Conservation (phyloP, 2,113 vertebrate genomes). For the Colossoma macropomum region DNA sequence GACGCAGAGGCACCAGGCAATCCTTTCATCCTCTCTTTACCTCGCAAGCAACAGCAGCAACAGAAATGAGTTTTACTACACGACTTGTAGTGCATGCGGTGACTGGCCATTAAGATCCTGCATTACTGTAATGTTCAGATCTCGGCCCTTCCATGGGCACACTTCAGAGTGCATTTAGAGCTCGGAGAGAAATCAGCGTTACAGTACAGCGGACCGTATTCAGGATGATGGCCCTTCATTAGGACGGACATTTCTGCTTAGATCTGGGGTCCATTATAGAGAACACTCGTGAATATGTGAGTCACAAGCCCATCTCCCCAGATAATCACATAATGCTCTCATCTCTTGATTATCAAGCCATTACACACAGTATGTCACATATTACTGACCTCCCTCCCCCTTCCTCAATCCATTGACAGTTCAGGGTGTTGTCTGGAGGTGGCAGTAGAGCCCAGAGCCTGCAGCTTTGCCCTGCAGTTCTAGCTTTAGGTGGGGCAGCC, state of each 20-base stretch:
- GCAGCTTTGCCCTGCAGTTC: background rate
- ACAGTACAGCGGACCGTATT: background rate
- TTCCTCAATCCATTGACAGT: background rate
- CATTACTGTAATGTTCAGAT: slow-evolving; percentile 11
- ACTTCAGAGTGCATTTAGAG: slow-evolving; percentile 24
- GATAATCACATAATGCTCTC: slow-evolving; percentile 37
- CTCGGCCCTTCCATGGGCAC: background rate
- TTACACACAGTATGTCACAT: slow-evolving; percentile 15
- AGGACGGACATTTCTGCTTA: slow-evolving; percentile 19
- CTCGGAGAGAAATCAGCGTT: slow-evolving; percentile 4
- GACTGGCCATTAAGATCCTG: slow-evolving; percentile 10
- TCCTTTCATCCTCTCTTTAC: background rate
- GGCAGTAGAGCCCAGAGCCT: slow-evolving; percentile 17
- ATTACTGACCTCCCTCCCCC: background rate
- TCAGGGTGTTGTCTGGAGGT: background rate
- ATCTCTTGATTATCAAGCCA: slow-evolving; percentile 28
- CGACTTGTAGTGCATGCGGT: background rate
- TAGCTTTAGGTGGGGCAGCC: slow-evolving; percentile 23
- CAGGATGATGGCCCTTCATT: slow-evolving; percentile 40
- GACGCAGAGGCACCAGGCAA: background rate
- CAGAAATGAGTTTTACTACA: slow-evolving; percentile 1
- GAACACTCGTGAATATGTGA: slow-evolving; percentile 23
- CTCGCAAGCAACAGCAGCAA: background rate
- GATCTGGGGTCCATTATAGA: slow-evolving; percentile 28
- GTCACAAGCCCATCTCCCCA: slow-evolving; percentile 33